phyloP scores from a whole-genome alignment of 2,797 vertebrate species.

The Myripristis jacobus region DNA sequence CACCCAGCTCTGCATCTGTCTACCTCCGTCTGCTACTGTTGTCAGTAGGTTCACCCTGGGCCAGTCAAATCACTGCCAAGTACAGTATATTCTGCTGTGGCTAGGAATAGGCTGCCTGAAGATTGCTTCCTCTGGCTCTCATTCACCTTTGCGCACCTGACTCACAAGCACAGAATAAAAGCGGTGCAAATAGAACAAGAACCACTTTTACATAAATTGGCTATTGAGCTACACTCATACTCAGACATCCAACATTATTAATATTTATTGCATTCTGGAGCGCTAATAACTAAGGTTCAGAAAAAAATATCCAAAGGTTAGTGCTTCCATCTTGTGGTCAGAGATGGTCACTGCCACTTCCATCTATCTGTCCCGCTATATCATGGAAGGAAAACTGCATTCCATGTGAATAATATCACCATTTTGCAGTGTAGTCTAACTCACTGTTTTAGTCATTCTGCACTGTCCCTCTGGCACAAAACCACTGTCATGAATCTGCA shows the following conservation, averaged over 20 bases:
- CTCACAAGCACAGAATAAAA: not conserved
- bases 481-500: not conserved
- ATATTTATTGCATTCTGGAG: slow-evolving; percentile 4
- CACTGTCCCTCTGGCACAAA: not conserved
- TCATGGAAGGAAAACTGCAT: not conserved
- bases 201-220: slow-evolving; percentile 13
- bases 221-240: not conserved
- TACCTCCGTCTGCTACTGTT: slow-evolving; percentile 53
- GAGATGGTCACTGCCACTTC: slow-evolving; percentile 25
- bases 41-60: slow-evolving; percentile 54
- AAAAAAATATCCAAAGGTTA: slow-evolving; percentile 17
- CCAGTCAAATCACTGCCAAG: slow-evolving; percentile 47
- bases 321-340: slow-evolving; percentile 76
- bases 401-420: no score
- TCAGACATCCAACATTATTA: no score
- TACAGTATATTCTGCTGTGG: slow-evolving; percentile 33
- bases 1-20: slow-evolving; percentile 49
- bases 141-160: slow-evolving; percentile 23
- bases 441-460: not conserved
- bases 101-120: slow-evolving; percentile 58
- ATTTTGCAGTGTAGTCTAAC: no score
- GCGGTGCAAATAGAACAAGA: not conserved
- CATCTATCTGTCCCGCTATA: not conserved
- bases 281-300: not conserved
- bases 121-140: slow-evolving; percentile 36